These are phyloP conservation scores for Empis stercorea DNA, from an alignment of 2,888 invertebrate genomes.

Conservation along the genomic window DNA sequence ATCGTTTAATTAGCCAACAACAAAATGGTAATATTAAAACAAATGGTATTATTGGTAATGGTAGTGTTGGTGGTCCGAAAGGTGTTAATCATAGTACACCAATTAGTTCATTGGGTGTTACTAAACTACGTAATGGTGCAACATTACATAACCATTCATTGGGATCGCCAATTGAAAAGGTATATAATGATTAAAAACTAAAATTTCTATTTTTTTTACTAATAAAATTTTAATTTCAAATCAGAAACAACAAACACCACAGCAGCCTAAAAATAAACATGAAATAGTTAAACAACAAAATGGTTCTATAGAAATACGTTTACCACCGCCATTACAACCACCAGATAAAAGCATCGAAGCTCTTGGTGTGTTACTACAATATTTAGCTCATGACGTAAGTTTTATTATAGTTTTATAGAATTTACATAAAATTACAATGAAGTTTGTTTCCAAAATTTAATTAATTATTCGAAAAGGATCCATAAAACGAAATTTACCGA, in stretches of 20 bases:
- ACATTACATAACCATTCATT: constrained; percentile 11
- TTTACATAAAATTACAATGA: too few species aligned
- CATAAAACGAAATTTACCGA: too few species aligned
- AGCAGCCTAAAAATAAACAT: not conserved
- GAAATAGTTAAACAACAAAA: too few species aligned
- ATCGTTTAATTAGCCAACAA: constrained; percentile 16
- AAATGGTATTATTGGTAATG: constrained; percentile 5
- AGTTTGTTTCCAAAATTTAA: too few species aligned
- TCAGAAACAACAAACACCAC: not conserved
- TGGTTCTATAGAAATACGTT: too few species aligned
- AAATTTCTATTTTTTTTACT: too few species aligned
- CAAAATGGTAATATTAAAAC: constrained; percentile 7
- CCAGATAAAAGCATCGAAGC: constrained; percentile 58
- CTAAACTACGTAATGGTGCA: constrained; percentile 1
- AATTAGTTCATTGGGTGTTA: too few species aligned
- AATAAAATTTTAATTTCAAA: too few species aligned
- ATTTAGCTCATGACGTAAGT: constrained; percentile 66
- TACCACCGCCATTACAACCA: too few species aligned
- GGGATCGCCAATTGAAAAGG: constrained; percentile 11
- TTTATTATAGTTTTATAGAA: too few species aligned
- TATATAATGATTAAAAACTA: constrained; percentile 1
- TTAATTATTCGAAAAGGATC: too few species aligned
- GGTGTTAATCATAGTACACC: not conserved
- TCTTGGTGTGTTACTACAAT: constrained; percentile 70
- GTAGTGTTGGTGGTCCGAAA: constrained; percentile 4